A percentile compares a stretch with the other conserved stretches of the same genome.
Evolutionary conservation across 1,140 invertebrate species (phyloP).

Genomic region (Drosophila elegans): DNA sequence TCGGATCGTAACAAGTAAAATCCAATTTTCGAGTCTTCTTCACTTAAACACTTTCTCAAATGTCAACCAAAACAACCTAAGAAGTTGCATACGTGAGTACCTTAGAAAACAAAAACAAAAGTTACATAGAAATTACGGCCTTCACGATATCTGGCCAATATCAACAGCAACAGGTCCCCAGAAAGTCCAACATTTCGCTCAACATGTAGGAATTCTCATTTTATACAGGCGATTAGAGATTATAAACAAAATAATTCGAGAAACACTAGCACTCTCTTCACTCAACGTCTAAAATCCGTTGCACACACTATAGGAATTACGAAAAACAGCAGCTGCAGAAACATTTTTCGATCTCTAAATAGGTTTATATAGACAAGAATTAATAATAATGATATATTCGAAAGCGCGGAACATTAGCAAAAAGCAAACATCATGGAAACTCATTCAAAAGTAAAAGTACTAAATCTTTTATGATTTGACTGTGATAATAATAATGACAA

Average conservation of each 20-base stretch:
- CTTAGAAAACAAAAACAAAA: slow-evolving; percentile 58
- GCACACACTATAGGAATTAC: slow-evolving; percentile 40
- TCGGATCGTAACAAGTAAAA: slow-evolving; percentile 28
- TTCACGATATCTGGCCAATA: slow-evolving; percentile 35
- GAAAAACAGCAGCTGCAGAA: slow-evolving; percentile 23
- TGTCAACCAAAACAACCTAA: slow-evolving; percentile 41
- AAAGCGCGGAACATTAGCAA: slow-evolving; percentile 66
- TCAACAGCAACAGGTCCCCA: slow-evolving; percentile 22
- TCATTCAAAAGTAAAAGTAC: slow-evolving; percentile 84
- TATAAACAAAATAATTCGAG: not conserved
- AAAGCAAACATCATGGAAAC: slow-evolving; percentile 75
- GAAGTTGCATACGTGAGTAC: slow-evolving; percentile 73
- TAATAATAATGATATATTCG: slow-evolving; percentile 37
- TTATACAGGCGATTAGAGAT: no score
- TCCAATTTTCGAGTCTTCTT: slow-evolving; percentile 36
- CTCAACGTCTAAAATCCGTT: slow-evolving; percentile 32
- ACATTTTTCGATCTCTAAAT: slow-evolving; percentile 55
- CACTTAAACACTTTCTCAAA: slow-evolving; percentile 34
- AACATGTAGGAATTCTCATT: slow-evolving; percentile 43
- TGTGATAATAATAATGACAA: slow-evolving; percentile 84
- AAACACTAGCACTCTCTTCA: slow-evolving; percentile 33
- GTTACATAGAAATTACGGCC: slow-evolving; percentile 32
- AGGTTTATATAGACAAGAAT: slow-evolving; percentile 33
- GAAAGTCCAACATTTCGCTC: slow-evolving; percentile 48
- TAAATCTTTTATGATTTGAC: slow-evolving; percentile 85